Percentiles rank a stretch among this genome's conserved stretches.
Evolutionary conservation across 2,888 invertebrate genomes (phyloP).

Genomic region (Brachylomia viminalis): DNA sequence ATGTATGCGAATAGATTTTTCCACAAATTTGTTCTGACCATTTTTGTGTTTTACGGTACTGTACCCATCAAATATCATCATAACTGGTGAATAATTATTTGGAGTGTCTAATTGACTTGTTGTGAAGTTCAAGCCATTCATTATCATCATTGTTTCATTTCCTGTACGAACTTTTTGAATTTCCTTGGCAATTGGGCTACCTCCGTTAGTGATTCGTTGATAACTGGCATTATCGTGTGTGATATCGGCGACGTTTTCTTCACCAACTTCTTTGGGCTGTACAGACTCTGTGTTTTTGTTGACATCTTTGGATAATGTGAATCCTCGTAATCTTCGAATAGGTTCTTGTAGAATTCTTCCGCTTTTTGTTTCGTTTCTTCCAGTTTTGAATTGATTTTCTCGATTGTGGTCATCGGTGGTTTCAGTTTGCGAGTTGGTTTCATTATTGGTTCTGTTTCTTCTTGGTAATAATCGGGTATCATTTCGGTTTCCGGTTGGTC

Average conservation of each 20-base stretch:
- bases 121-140: constrained; percentile 62
- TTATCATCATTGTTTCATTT: constrained; percentile 80
- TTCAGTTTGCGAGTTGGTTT: constrained; percentile 68
- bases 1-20: constrained; percentile 81
- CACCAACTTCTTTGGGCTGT: constrained; percentile 78
- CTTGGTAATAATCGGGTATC: constrained; percentile 69
- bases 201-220: constrained; percentile 84
- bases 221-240: constrained; percentile 80
- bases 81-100: constrained; percentile 74
- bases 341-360: constrained; percentile 81
- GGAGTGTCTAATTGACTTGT: constrained; percentile 62
- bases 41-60: constrained; percentile 86
- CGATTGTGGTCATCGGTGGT: constrained; percentile 70
- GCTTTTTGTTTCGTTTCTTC: constrained; percentile 85
- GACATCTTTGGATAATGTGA: constrained; percentile 75
- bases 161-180: constrained; percentile 83
- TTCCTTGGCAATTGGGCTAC: constrained; percentile 84
- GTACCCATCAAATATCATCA: constrained; percentile 86
- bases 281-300: constrained; percentile 73
- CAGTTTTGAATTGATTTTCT: constrained; percentile 79
- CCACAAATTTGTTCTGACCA: constrained; percentile 82
- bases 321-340: constrained; percentile 83
- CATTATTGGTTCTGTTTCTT: constrained; percentile 66
- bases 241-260: constrained; percentile 81
- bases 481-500: constrained; percentile 75